A percentile compares a stretch with the other conserved stretches of the same genome.
Conservation (phyloP, 2,797 vertebrate species). For the Rhinella marina region DNA sequence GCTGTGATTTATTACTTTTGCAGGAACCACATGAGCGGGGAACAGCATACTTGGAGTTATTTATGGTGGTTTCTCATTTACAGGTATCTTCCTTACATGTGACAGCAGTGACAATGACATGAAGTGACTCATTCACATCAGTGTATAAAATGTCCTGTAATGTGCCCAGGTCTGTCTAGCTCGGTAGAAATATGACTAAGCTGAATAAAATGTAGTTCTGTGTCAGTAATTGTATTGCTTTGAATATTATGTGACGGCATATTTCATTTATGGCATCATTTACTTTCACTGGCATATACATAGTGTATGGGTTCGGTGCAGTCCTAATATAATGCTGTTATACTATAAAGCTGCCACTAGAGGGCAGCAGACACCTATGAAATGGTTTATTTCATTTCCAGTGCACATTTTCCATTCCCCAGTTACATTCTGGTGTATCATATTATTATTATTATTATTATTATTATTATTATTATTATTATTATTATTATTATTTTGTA, state of each 20-base stretch:
- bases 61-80: constrained; percentile 39
- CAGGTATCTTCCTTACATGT: constrained; percentile 25
- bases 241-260: neutral
- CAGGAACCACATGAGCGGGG: constrained; percentile 13
- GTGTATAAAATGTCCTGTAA: too few species aligned
- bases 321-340: neutral
- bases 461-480: neutral
- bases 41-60: constrained; percentile 46
- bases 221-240: neutral
- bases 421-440: neutral
- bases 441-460: neutral
- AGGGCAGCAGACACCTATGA: neutral
- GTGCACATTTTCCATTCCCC: neutral
- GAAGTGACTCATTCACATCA: neutral
- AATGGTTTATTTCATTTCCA: neutral
- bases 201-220: neutral
- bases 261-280: neutral
- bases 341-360: neutral
- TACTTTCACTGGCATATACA: neutral
- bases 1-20: neutral
- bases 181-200: neutral
- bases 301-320: neutral
- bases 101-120: neutral
- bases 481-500: neutral
- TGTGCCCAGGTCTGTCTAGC: too few species aligned